A percentile compares a stretch with the other conserved stretches of the same genome.
These are phyloP conservation scores for Drosophila pegasa DNA, from an alignment of 2,888 invertebrate species.

Conservation along the genomic window DNA sequence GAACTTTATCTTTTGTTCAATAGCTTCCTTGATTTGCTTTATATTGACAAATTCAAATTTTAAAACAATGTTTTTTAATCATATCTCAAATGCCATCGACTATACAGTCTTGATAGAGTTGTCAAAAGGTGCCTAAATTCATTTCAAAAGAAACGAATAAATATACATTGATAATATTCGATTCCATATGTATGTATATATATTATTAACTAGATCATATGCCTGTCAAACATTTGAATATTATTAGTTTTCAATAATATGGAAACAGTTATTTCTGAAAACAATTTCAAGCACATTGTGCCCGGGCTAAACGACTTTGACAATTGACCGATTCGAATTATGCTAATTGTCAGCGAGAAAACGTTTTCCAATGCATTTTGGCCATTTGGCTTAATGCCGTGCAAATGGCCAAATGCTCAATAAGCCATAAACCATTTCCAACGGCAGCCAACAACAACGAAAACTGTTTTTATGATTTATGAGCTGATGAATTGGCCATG, in stretches of 20 bases:
- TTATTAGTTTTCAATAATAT: neutral
- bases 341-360: conserved; percentile 33
- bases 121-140: neutral
- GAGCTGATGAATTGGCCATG: conserved; percentile 58
- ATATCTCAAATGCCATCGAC: neutral
- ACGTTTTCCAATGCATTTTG: conserved; percentile 37
- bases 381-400: conserved; percentile 55
- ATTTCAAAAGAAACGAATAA: neutral
- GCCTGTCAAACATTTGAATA: neutral
- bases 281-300: neutral
- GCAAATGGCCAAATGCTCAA: conserved; percentile 60
- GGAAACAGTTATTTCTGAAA: neutral
- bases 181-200: neutral
- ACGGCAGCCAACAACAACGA: conserved; percentile 44
- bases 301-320: conserved; percentile 14
- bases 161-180: conserved; percentile 3
- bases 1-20: conserved; percentile 10
- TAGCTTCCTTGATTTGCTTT: conserved; percentile 9
- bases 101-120: neutral
- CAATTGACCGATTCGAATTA: conserved; percentile 18
- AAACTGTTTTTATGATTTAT: conserved; percentile 66
- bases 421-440: conserved; percentile 50
- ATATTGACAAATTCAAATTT: conserved; percentile 7
- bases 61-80: conserved; percentile 8
- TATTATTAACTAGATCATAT: neutral